Conservation (phyloP, 2,113 vertebrate species). For the Tyrannus savana region DNA sequence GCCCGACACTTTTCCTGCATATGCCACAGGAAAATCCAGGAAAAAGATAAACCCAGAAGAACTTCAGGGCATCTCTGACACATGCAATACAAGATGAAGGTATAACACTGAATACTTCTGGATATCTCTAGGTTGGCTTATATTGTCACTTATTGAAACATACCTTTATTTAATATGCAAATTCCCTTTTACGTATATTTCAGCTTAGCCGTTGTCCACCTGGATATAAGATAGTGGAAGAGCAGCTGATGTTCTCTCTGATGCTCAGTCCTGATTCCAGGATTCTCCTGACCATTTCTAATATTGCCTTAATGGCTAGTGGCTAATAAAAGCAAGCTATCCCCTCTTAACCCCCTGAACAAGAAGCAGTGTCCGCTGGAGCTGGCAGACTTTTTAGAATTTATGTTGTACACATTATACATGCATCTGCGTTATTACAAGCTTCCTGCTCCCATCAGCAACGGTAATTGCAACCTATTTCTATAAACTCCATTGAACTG, state of each 20-base stretch:
- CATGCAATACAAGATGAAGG: not conserved
- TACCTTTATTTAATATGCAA: not conserved
- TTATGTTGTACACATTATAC: not conserved
- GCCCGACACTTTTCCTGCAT: rapidly evolving
- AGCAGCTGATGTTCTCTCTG: not conserved
- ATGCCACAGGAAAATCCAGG: not conserved
- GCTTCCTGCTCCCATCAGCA: slow-evolving; percentile 11
- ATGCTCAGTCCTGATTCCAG: not conserved
- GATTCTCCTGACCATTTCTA: not conserved
- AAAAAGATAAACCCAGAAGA: not conserved
- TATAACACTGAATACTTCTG: not conserved
- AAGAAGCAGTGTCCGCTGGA: not conserved
- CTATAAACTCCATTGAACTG: slow-evolving; percentile 27
- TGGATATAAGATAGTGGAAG: not conserved
- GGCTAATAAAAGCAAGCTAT: not conserved
- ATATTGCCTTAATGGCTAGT: not conserved
- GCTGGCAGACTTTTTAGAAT: slow-evolving; percentile 6
- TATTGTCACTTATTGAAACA: not conserved
- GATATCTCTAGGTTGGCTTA: not conserved
- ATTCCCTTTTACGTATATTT: not conserved
- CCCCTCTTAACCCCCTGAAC: not conserved
- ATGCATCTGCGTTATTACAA: slow-evolving; percentile 5
- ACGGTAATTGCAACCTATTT: slow-evolving; percentile 35
- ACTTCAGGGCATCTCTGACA: not conserved
- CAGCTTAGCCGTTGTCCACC: not conserved